Base-by-base conservation (phyloP, 1,140 invertebrate species). In the Neotoxoptera formosana region DNA sequence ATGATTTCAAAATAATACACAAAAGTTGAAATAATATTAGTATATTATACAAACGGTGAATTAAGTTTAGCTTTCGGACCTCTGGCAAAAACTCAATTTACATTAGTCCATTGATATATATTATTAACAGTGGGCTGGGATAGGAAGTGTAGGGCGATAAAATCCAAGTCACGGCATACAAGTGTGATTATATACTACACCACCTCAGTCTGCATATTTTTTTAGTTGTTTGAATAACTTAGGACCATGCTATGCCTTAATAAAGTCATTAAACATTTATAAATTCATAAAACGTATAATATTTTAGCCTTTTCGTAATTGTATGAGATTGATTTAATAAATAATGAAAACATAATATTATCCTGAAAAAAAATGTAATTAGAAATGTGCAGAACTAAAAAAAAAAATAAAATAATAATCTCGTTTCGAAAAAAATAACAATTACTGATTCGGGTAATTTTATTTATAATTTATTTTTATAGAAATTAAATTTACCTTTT, bases 91-190 rank as follows among this genome's bases (percentile, higher is more conserved):
- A 87, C 86, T 48, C 86, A 48, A 87, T 87, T n/a, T 87, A 87
- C 86, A 87, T 87, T 87, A 87, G 45, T 48, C 20, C 86, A 87
- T 87, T 87, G 86, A 87, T 87, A 87, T 87, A 87, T 51, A 87
- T 87, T 87, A 87, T 87, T 87, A 87, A 34, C 47, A n/a, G 47
- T 51, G n/a, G 45, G 21, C 86, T 48, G 47, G 86, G 86, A 51
- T 21, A n/a, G 45, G 48, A 21, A 86, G 45, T 30, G 83, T n/a
- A 86, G 47, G 47, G 86, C 86, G 45, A 87, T 87, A 87, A 87
- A 87, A 87, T 21, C 86, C 47, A 6, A 87, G 86, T 87, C 47
- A 87, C 86, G 86, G 17, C 47, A 87, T 48, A 87, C 47, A 87
- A 87, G 47, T 51, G 45, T 87, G 86, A 87, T 87, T 87, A 87